These are phyloP conservation scores for Dromas ardeola DNA, from an alignment of 2,113 vertebrate species.

Conservation along the genomic window DNA sequence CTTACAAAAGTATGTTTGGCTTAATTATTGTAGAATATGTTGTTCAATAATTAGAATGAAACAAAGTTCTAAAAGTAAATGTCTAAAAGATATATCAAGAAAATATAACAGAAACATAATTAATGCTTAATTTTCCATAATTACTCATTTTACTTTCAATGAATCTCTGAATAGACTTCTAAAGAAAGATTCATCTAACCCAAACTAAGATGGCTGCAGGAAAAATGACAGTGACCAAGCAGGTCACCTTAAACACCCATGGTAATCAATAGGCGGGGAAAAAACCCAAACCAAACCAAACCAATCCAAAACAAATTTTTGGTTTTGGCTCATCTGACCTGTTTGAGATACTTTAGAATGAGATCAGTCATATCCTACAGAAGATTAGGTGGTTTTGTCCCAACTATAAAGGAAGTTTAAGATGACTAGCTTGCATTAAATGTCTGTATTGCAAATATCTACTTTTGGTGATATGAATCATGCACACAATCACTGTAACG, in stretches of 20 bases:
- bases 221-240: neutral
- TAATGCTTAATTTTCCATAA: neutral
- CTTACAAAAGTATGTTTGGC: neutral
- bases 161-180: neutral
- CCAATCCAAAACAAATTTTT: rapidly evolving
- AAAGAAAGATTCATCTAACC: neutral
- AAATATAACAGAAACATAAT: neutral
- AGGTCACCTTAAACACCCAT: neutral
- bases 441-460: neutral
- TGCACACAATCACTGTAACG: neutral
- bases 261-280: neutral
- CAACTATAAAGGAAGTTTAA: neutral
- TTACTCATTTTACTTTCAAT: neutral
- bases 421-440: neutral
- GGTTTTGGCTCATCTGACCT: neutral
- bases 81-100: neutral
- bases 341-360: neutral
- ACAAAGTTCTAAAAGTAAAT: neutral
- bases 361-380: neutral
- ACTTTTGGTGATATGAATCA: neutral
- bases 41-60: neutral
- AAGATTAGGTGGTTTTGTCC: neutral
- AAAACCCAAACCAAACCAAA: neutral
- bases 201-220: neutral
- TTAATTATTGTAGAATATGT: neutral